phyloP scores from a whole-genome alignment of 2,113 vertebrate species.

The Panthera leo region DNA sequence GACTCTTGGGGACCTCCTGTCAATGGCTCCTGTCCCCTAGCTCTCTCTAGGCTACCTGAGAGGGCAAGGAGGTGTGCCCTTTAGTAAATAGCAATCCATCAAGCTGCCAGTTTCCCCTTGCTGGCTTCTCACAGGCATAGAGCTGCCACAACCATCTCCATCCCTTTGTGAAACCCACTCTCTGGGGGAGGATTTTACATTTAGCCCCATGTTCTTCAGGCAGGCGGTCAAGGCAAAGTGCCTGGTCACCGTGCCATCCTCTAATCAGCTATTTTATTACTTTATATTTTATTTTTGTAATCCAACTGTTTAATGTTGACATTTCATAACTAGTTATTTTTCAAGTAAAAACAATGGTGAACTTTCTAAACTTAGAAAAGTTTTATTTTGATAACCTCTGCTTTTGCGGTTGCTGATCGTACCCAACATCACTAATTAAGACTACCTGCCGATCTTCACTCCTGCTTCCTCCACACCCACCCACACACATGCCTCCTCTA shows the following conservation, averaged over 20 bases:
- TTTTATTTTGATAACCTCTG: not conserved
- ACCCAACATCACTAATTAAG: not conserved
- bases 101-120: not conserved
- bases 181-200: fast-evolving
- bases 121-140: not conserved
- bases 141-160: fast-evolving
- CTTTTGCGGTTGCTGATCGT: not conserved
- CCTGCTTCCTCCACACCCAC: too few species aligned
- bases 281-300: not conserved
- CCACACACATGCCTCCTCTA: not conserved
- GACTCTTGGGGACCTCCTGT: not conserved
- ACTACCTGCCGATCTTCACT: not conserved
- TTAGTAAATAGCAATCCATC: not conserved
- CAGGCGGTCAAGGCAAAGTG: too few species aligned
- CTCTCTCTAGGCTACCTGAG: not conserved
- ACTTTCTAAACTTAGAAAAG: not conserved
- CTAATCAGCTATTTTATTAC: not conserved
- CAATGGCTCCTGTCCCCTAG: not conserved
- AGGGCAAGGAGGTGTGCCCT: not conserved
- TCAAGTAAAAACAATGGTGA: not conserved
- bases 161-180: not conserved
- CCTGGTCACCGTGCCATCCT: not conserved
- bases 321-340: not conserved
- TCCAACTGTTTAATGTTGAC: not conserved
- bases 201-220: not conserved